Base-by-base conservation (phyloP, 2,888 invertebrate genomes). In the Troides helena region DNA sequence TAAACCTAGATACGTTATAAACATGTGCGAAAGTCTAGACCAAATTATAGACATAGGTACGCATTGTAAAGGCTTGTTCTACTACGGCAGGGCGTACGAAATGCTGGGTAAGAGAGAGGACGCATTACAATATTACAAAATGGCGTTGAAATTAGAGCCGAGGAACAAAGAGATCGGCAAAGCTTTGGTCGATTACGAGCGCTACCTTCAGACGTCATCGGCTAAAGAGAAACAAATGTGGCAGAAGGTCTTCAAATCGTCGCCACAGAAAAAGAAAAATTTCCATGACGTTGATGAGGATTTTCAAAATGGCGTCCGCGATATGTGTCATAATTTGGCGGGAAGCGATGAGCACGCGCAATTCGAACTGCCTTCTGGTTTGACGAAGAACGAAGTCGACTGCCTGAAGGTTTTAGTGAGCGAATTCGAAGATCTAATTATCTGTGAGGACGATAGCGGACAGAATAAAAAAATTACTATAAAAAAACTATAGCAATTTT, bases 71-170 rank as follows among this genome's bases (percentile, higher is more conserved):
- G 87, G 80, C 0, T 70, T 90, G 3, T 92, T 84, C 77, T 91
- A 90, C 36, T 88, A 84, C 18, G 92, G 89, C 0, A 78, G 81
- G 56, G 92, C 89, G 0, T 78, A 86, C 39, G 83, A 90, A 72
- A 75, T 83, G 75, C 50, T 88, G 4, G 88, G 86, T 0, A 88
- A 82, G 50, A 75, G 78, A 0, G 88, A 90, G 0, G 74, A 83
- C 3, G 90, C 92, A 0, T 69, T 87, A 0, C 73, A 73, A 2
- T 89, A 84, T 57, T 92, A 87, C 53, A 89, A 85, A 70, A 90
- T 85, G 77, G 90, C 92, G 0, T 71, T 90, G 3, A 89, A 87
- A 78, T 69, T 92, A 0, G 91, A 92, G 65, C 92, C 92, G 0
- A 89, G 83, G 66, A 92, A 92, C 65, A 83, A 80, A 70, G 92